Conservation (phyloP, 2,797 vertebrate species). For the Leuciscus waleckii region DNA sequence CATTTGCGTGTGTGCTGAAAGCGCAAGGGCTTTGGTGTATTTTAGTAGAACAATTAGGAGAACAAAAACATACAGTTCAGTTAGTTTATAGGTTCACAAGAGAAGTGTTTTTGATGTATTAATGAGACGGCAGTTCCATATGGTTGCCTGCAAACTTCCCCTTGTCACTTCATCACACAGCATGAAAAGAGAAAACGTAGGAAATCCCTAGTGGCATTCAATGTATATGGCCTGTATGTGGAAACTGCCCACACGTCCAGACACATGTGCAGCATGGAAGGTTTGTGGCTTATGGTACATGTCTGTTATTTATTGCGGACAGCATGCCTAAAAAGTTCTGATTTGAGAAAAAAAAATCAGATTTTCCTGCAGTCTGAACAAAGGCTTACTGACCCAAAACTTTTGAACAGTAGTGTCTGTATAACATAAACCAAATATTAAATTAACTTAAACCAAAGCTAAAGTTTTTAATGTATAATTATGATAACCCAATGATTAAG, state of each 20-base stretch:
- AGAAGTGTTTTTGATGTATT: conserved; percentile 51
- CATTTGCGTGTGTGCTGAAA: not conserved
- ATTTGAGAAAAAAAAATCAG: not conserved
- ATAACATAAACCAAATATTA: conserved; percentile 21
- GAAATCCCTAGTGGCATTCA: not conserved
- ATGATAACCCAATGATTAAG: conserved; percentile 21
- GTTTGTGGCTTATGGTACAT: not conserved
- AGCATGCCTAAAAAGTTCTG: too few relatives aligned
- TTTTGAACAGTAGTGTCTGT: not conserved
- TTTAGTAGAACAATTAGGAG: conserved; percentile 23
- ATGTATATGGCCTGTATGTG: not conserved
- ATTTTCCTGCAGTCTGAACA: not conserved
- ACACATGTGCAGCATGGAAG: not conserved
- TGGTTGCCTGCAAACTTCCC: conserved; percentile 45
- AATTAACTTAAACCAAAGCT: not conserved
- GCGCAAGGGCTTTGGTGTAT: not conserved
- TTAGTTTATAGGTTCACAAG: conserved; percentile 54
- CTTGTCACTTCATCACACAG: conserved; percentile 54
- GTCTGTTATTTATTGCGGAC: too few relatives aligned
- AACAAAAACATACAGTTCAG: conserved; percentile 52
- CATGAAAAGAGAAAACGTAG: not conserved
- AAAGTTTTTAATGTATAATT: conserved; percentile 18
- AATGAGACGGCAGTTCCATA: conserved; percentile 39
- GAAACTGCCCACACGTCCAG: not conserved
- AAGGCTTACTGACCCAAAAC: not conserved